Percentiles rank a stretch among this genome's conserved stretches.
Evolutionary conservation across 2,888 invertebrate genomes (phyloP).

Genomic region (Phrixothrix hirtus): DNA sequence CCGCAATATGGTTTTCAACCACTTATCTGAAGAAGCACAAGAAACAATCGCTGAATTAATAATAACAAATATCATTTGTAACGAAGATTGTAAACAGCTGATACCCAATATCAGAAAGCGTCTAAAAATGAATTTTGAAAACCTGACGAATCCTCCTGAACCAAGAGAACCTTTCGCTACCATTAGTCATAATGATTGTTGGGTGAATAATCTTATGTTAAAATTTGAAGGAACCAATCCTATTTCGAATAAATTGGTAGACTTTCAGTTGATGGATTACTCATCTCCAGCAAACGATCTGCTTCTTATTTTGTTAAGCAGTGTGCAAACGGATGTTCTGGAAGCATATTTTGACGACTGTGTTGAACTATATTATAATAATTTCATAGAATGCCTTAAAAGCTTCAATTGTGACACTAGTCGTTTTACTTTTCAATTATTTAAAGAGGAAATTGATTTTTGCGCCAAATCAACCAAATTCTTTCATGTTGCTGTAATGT

Average conservation of each 20-base stretch:
- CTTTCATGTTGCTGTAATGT: constrained; percentile 54
- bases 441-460: constrained; percentile 49
- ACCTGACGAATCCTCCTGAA: constrained; percentile 35
- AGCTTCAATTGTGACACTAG: constrained; percentile 40
- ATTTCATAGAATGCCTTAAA: constrained; percentile 52
- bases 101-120: constrained; percentile 22
- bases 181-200: constrained; percentile 61
- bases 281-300: constrained; percentile 59
- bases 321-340: constrained; percentile 52
- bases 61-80: constrained; percentile 13
- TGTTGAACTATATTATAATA: constrained; percentile 57
- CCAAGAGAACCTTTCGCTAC: constrained; percentile 58
- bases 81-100: constrained; percentile 27
- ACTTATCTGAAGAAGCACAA: constrained; percentile 19
- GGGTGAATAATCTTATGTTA: constrained; percentile 64
- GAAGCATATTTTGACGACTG: constrained; percentile 55
- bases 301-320: constrained; percentile 59
- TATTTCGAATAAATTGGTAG: constrained; percentile 55
- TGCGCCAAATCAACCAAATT: constrained; percentile 49
- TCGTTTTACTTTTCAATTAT: constrained; percentile 51
- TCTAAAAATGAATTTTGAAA: constrained; percentile 10
- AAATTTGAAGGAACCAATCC: constrained; percentile 48
- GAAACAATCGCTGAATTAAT: constrained; percentile 19
- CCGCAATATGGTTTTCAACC: constrained; percentile 11
- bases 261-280: constrained; percentile 61